phyloP scores from a whole-genome alignment of 2,888 invertebrate species.

The Apodemia mormo region DNA sequence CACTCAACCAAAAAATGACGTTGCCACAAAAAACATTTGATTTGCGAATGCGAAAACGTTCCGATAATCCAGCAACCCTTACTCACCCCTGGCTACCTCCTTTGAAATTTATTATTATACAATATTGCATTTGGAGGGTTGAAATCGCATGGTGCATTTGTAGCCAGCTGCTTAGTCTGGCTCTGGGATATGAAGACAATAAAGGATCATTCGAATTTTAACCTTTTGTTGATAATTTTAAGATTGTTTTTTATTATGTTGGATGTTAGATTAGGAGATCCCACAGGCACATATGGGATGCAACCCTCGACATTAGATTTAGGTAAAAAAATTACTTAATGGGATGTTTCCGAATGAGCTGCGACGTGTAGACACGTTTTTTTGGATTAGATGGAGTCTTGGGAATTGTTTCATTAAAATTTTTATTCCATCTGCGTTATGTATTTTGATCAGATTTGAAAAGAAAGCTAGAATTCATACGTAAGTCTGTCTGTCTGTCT shows the following conservation, averaged over 20 bases:
- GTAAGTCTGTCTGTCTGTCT: no score
- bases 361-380: constrained; percentile 48
- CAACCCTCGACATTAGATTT: constrained; percentile 76
- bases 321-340: constrained; percentile 77
- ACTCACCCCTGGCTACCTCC: constrained; percentile 66
- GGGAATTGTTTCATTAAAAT: constrained; percentile 42
- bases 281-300: constrained; percentile 72
- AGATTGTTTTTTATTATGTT: constrained; percentile 39
- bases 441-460: no score
- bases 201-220: constrained; percentile 34
- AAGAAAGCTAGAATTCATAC: no score
- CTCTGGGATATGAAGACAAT: constrained; percentile 28
- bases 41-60: constrained; percentile 47
- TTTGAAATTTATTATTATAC: constrained; percentile 77
- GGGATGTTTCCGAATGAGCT: constrained; percentile 75
- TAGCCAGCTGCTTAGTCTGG: constrained; percentile 63
- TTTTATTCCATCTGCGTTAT: constrained; percentile 19
- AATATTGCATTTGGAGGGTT: constrained; percentile 70
- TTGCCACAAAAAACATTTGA: constrained; percentile 42
- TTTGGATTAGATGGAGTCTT: constrained; percentile 41
- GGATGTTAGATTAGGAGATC: constrained; percentile 44
- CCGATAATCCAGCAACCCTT: constrained; percentile 67
- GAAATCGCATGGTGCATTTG: constrained; percentile 65
- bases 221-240: constrained; percentile 38
- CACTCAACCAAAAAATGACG: constrained; percentile 39